A percentile compares a stretch with the other conserved stretches of the same genome.
These are phyloP conservation scores for Odontomyia ornata DNA, from an alignment of 2,888 invertebrate species.

Conservation along the genomic window DNA sequence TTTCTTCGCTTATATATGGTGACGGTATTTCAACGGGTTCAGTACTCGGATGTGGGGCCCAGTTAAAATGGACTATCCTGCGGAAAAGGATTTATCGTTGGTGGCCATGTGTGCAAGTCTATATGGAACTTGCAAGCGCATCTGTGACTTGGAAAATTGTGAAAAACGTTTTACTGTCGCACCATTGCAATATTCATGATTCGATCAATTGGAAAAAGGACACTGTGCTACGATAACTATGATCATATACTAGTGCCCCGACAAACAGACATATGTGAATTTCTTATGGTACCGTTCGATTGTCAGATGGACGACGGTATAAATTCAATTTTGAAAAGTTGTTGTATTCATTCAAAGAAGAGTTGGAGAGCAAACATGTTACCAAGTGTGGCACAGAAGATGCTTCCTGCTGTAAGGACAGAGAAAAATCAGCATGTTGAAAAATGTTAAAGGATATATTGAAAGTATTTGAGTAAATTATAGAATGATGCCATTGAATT, in stretches of 20 bases:
- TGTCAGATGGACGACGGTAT: not conserved
- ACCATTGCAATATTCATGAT: slow-evolving; percentile 5
- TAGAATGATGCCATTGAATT: too few species aligned
- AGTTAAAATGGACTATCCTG: not conserved
- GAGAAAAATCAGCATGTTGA: too few species aligned
- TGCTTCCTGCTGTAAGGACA: too few species aligned
- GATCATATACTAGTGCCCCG: too few species aligned
- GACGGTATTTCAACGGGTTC: not conserved
- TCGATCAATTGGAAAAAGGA: not conserved
- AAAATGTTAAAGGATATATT: too few species aligned
- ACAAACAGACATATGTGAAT: too few species aligned
- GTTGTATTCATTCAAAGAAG: not conserved
- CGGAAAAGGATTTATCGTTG: not conserved
- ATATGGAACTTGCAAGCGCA: not conserved
- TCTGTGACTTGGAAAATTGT: not conserved
- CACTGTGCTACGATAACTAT: not conserved
- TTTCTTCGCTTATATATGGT: not conserved
- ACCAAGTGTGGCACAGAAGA: not conserved
- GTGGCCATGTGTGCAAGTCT: not conserved
- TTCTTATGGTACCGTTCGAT: not conserved
- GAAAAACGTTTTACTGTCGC: not conserved
- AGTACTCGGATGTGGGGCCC: too few species aligned
- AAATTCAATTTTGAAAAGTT: not conserved
- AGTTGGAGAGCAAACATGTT: not conserved
- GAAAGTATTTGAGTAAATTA: too few species aligned